A percentile compares a stretch with the other conserved stretches of the same genome.
These are phyloP conservation scores for Pseudochirops cupreus DNA, from an alignment of 2,797 vertebrate genomes.

Conservation along the genomic window DNA sequence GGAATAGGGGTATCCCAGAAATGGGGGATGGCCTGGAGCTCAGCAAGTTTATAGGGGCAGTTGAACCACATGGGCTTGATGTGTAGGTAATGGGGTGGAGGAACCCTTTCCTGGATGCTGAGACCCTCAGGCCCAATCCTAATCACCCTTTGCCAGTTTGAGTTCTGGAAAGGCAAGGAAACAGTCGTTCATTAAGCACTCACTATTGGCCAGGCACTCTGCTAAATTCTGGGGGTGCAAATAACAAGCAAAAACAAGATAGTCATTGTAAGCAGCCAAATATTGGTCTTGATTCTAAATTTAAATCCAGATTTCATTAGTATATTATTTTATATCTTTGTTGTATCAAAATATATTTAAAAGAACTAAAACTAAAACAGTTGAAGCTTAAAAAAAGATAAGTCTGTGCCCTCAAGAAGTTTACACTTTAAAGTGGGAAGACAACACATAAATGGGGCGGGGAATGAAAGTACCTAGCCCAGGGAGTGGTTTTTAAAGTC, in stretches of 20 bases:
- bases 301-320: slow-evolving; percentile 87
- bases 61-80: background rate
- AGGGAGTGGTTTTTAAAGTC: background rate
- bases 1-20: background rate
- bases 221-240: background rate
- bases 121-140: background rate
- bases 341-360: slow-evolving; percentile 86
- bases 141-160: background rate
- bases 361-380: slow-evolving; percentile 87
- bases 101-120: background rate
- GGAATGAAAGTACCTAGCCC: background rate
- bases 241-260: background rate
- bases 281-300: slow-evolving; percentile 82
- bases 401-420: background rate
- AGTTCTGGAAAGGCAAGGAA: background rate
- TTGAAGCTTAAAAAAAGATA: slow-evolving; percentile 65
- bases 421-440: background rate
- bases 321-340: slow-evolving; percentile 89
- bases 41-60: background rate
- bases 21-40: background rate
- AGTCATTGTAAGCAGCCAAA: slow-evolving; percentile 85
- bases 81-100: background rate
- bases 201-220: background rate
- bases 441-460: background rate
- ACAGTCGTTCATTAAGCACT: background rate